Percentiles rank a stretch among this genome's conserved stretches.
phyloP scores from a whole-genome alignment of 2,888 invertebrate species.

The Octodonta nipae region DNA sequence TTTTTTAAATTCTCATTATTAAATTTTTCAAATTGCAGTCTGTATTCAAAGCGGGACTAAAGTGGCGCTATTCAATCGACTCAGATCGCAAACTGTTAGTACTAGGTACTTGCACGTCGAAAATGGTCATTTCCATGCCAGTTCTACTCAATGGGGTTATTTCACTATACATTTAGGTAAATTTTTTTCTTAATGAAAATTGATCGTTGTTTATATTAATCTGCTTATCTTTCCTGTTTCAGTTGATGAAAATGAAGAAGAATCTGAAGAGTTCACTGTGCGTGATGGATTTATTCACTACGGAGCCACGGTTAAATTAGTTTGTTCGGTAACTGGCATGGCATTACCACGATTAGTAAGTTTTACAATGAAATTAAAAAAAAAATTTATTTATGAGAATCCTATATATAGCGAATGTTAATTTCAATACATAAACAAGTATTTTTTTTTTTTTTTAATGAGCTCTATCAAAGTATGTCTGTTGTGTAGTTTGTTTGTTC shows the following conservation, averaged over 20 bases:
- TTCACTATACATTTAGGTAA: conserved; percentile 96
- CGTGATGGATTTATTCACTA: conserved; percentile 98
- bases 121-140: conserved; percentile 97
- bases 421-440: no score
- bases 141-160: conserved; percentile 98
- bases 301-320: conserved; percentile 93
- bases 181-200: no score
- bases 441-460: no score
- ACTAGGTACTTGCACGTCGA: conserved; percentile 97
- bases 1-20: no score
- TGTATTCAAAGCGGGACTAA: conserved; percentile 99
- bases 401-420: no score
- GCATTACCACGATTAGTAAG: conserved; percentile 87
- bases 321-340: conserved; percentile 99
- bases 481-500: no score
- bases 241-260: conserved; percentile 92
- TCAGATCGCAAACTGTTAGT: conserved; percentile 98
- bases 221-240: no score
- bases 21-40: no score
- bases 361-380: no score
- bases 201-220: no score
- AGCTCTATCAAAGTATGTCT: no score
- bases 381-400: no score
- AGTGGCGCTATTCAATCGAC: conserved; percentile 93
- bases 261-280: conserved; percentile 88